Percentiles rank a stretch among this genome's conserved stretches.
phyloP scores from a whole-genome alignment of 2,797 vertebrate species.

The Zalophus californianus region DNA sequence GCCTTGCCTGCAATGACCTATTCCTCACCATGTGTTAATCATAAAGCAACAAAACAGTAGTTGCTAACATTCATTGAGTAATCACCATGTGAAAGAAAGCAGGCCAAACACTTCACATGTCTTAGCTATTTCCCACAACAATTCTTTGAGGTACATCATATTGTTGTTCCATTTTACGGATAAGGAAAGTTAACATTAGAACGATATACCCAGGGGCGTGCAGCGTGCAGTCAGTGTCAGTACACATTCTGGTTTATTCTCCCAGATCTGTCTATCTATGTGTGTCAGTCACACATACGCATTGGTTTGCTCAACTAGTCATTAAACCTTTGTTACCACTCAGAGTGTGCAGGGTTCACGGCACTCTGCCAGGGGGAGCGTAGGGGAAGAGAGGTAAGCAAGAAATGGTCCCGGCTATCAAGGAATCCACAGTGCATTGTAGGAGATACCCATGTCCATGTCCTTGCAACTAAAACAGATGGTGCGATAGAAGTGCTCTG shows the following conservation, averaged over 20 bases:
- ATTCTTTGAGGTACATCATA: not conserved
- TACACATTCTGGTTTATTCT: not conserved
- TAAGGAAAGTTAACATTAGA: constrained; percentile 30
- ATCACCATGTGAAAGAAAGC: not conserved
- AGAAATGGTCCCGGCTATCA: not conserved
- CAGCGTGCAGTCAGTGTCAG: not conserved
- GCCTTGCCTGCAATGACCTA: not conserved
- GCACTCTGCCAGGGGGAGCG: not conserved
- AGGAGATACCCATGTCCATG: not conserved
- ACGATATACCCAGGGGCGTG: not conserved
- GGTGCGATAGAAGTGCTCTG: not conserved
- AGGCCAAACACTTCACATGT: not conserved
- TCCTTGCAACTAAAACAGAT: not conserved
- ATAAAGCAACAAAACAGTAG: not conserved
- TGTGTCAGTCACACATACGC: not conserved
- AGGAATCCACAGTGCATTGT: not conserved
- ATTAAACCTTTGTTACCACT: constrained; percentile 41
- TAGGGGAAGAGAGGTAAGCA: not conserved
- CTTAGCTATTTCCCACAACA: not conserved
- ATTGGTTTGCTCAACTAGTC: not conserved
- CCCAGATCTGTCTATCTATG: not conserved
- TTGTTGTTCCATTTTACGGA: not conserved
- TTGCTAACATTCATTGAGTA: not conserved
- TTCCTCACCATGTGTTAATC: constrained; percentile 10
- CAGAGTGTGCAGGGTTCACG: not conserved